Percentiles rank a stretch among this genome's conserved stretches.
Evolutionary conservation across 2,888 invertebrate genomes (phyloP).

Genomic region (Epinotia ramella): DNA sequence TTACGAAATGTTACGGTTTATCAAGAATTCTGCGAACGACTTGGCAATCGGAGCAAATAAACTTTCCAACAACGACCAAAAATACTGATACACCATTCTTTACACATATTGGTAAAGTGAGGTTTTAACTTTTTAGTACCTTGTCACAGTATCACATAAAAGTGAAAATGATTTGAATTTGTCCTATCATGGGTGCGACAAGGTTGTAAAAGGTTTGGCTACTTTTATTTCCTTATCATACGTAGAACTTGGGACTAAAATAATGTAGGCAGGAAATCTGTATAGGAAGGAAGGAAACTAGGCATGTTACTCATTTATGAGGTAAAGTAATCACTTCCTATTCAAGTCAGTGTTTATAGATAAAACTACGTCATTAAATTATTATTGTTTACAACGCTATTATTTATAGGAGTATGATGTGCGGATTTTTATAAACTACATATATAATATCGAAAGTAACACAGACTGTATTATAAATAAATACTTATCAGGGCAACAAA

Average conservation of each 20-base stretch:
- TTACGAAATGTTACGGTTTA: conserved; percentile 1
- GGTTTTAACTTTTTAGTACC: no score
- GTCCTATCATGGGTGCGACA: not conserved
- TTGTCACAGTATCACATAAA: no score
- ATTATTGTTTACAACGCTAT: no score
- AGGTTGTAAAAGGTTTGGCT: not conserved
- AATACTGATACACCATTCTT: not conserved
- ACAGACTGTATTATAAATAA: no score
- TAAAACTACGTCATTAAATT: not conserved
- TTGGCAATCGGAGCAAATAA: conserved; percentile 1
- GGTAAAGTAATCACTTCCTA: not conserved
- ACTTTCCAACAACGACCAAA: not conserved
- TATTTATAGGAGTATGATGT: no score
- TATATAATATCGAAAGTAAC: no score
- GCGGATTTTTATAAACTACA: no score
- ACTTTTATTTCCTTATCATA: not conserved
- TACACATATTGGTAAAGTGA: no score
- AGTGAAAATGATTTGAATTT: no score
- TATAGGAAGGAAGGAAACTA: conserved; percentile 5
- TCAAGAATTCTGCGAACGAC: conserved; percentile 4
- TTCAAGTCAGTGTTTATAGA: not conserved
- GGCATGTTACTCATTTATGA: conserved; percentile 5
- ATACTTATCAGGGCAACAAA: no score
- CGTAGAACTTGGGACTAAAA: not conserved
- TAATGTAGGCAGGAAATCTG: not conserved